These are phyloP conservation scores for Drosophila demipolita DNA, from an alignment of 2,888 invertebrate species.

Conservation along the genomic window DNA sequence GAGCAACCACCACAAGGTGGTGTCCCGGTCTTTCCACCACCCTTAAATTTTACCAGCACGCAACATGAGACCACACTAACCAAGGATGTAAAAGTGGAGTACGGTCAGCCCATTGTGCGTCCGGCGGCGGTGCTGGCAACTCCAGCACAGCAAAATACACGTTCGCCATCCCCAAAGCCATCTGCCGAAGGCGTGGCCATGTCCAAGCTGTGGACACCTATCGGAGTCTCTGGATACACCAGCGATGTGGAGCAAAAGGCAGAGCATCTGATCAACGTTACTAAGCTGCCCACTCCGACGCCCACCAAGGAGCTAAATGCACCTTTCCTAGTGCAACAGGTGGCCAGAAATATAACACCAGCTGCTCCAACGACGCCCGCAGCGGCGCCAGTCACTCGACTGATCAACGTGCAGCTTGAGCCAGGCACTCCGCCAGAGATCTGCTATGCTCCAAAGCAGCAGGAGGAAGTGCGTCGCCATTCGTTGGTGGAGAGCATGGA, in stretches of 20 bases:
- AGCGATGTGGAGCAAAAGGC: conserved; percentile 73
- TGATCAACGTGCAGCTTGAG: conserved; percentile 86
- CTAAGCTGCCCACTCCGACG: conserved; percentile 66
- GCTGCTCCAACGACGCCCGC: background rate
- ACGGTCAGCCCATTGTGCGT: conserved; percentile 83
- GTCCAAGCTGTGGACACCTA: conserved; percentile 89
- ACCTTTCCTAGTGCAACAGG: conserved; percentile 85
- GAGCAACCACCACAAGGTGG: conserved; percentile 87
- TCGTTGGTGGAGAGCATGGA: conserved; percentile 87
- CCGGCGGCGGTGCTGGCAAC: conserved; percentile 82
- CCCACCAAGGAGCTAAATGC: conserved; percentile 85
- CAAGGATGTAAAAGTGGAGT: conserved; percentile 82
- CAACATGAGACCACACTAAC: conserved; percentile 76
- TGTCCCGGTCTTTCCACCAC: conserved; percentile 85
- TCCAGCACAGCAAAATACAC: conserved; percentile 76
- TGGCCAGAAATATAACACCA: conserved; percentile 75
- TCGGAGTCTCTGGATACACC: conserved; percentile 65
- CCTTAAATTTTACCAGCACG: conserved; percentile 58
- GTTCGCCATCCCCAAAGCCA: conserved; percentile 86
- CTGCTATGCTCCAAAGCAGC: conserved; percentile 87
- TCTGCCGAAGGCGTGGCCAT: conserved; percentile 88
- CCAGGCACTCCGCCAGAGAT: conserved; percentile 90
- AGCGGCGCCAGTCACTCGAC: conserved; percentile 75
- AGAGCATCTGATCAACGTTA: conserved; percentile 26
- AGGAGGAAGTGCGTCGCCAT: conserved; percentile 84